Base-by-base conservation (phyloP, 2,888 invertebrate species). In the Hemicrepidius hirtus region DNA sequence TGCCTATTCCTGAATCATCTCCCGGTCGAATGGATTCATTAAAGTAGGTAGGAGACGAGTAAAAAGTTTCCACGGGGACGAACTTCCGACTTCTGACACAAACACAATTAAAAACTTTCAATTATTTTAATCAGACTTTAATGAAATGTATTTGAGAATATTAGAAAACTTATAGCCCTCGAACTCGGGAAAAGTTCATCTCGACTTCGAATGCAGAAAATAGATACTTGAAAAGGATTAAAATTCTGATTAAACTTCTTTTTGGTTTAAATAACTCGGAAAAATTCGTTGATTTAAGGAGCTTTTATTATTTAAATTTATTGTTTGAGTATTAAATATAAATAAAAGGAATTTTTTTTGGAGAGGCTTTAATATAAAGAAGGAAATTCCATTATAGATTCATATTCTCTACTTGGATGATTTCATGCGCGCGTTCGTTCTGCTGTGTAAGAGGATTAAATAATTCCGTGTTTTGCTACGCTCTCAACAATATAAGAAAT, bases 31-130 rank as follows among this genome's bases (percentile, higher is more conserved):
- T 55, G 55, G 32, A 55, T 55, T 55, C 55, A 55, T 55, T 55
- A 35, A 55, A 55, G 55, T 35, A 55, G 55, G 55, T 55, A 32
- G 9, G 32, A 55, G 32, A 9, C 1, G 35, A 9, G 10, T 13
- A 12, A 59, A 57, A 59, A 59, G 59, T 59, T 59, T 37, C 20
- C 24, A 28, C 40, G 20, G n/a, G 40, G 28, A 20, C 20, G 10
- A 40, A 40, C 59, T 40, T 59, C 18, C 37, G 53, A 65, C 60
- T 49, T 50, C 50, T 62, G 55, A 44, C 71, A 64, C 67, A 72
- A 72, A 74, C 67, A 69, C 76, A 77, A 77, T 75, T 77, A 76
- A 77, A 77, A 76, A 77, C 71, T 77, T 77, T 77, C 71, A 74
- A 74, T 73, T 76, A 76, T 74, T 75, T 74, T 74, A 76, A 76